Percentiles rank a stretch among this genome's conserved stretches.
phyloP scores from a whole-genome alignment of 2,888 invertebrate species.

The Caenorhabditis sp. region DNA sequence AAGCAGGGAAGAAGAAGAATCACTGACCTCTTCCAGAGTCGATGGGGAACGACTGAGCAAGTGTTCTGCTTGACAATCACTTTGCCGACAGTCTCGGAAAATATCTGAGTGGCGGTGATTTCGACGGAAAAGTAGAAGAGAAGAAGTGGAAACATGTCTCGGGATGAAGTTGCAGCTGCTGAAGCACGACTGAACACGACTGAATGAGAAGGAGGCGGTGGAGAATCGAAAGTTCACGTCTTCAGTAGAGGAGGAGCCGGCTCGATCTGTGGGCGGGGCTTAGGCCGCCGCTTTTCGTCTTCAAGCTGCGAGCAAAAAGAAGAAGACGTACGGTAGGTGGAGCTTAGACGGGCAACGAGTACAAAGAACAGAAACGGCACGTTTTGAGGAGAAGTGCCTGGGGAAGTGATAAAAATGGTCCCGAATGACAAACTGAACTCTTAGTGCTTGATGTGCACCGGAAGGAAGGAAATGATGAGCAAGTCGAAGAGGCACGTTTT shows the following conservation, averaged over 20 bases:
- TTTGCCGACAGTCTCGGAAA: constrained; percentile 39
- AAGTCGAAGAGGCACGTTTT: background rate
- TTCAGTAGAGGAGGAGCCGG: constrained; percentile 35
- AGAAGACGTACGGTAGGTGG: constrained; percentile 42
- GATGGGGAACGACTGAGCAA: constrained; percentile 48
- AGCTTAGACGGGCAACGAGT: constrained; percentile 18
- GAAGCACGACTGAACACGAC: constrained; percentile 36
- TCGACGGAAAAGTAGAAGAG: constrained; percentile 12
- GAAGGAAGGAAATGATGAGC: background rate
- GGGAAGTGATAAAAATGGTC: constrained; percentile 14
- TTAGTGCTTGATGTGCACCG: background rate
- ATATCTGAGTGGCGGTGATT: constrained; percentile 14
- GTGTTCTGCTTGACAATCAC: constrained; percentile 38
- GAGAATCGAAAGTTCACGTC: constrained; percentile 60
- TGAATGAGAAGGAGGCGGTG: background rate
- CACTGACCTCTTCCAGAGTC: constrained; percentile 53
- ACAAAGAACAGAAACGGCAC: constrained; percentile 11
- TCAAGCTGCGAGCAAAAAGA: constrained; percentile 32
- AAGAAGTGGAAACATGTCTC: constrained; percentile 10
- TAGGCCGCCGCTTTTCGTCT: constrained; percentile 30
- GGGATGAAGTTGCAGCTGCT: constrained; percentile 1
- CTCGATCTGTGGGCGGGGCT: constrained; percentile 46
- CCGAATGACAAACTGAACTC: background rate
- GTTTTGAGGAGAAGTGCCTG: background rate
- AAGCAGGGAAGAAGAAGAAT: background rate